Percentiles rank a stretch among this genome's conserved stretches.
These are phyloP conservation scores for Empidonax alnorum DNA, from an alignment of 2,113 vertebrate species.

Conservation along the genomic window DNA sequence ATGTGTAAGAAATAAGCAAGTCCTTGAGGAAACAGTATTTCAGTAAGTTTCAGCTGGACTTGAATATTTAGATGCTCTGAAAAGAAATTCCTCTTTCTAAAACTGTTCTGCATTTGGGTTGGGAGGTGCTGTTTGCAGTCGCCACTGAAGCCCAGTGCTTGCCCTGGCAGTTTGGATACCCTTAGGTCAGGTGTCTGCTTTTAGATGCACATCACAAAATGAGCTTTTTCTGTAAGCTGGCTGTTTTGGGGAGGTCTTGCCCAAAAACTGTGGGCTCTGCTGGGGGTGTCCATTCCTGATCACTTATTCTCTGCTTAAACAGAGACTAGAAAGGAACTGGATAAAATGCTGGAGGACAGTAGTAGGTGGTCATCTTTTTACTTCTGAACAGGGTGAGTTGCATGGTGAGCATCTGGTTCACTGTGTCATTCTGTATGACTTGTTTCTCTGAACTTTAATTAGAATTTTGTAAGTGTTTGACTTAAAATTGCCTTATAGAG, in stretches of 20 bases:
- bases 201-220: background rate
- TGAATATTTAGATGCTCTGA: background rate
- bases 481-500: background rate
- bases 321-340: background rate
- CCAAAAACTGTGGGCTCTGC: background rate
- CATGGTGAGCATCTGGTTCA: background rate
- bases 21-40: background rate
- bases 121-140: background rate
- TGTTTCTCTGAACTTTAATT: background rate
- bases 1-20: background rate
- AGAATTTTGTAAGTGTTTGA: background rate
- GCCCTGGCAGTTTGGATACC: background rate
- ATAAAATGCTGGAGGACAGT: background rate
- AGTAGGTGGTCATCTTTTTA: background rate
- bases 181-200: rapidly evolving
- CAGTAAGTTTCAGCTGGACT: background rate
- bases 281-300: background rate
- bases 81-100: background rate
- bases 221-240: background rate
- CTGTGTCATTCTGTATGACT: background rate
- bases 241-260: background rate
- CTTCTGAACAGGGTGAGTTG: background rate
- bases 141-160: background rate
- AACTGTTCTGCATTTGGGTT: background rate
- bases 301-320: background rate